Evolutionary conservation across 2,113 vertebrate species (phyloP), one percentile per base, ranked within the genome.

Genomic region (Pelvicachromis taeniatus): DNA sequence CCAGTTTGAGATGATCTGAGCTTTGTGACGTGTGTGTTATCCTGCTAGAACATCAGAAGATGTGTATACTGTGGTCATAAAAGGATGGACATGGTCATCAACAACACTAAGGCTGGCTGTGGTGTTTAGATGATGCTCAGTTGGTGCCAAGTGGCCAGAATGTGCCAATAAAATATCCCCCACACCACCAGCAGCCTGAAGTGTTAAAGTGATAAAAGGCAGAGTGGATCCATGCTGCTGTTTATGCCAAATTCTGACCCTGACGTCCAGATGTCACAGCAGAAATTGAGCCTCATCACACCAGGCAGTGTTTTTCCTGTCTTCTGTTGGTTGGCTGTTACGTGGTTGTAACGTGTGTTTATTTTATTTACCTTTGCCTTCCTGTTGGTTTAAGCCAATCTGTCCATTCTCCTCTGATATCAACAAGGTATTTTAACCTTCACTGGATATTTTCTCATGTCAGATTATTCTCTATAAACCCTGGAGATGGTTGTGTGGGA

Each of bases 331-430:
- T 45, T 17, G 35, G 40, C 13, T 70, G 9, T 5, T 14, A 7
- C 0, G 40, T 2, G 0, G 0, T 14, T 65, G 33, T 21, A 65
- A 65, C 2, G 0, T 26, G 13, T 70, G 65, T 13, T 45, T 45
- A 70, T 70, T 70, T 70, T 42, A 70, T 38, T 42, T 70, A 26
- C 65, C 2, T 42, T 26, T 70, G 40, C 2, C 14, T 48, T 7
- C 21, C 9, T 70, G 14, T 70, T 14, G 9, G 3, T 17, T 73
- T 21, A 11, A 73, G 48, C 23, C 14, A 73, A 26, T 50, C 42
- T 50, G 42, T 17, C 14, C 9, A 29, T 29, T 48, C 4, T 29
- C 42, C 68, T 73, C 42, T 73, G 23, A 31, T 29, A 50, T 73
- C 23, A 73, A 16, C 16, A 73, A 50, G 42, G 9, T 11, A 29